Evolutionary conservation across 2,888 invertebrate genomes (phyloP).

Genomic region (Adela reaumurella): DNA sequence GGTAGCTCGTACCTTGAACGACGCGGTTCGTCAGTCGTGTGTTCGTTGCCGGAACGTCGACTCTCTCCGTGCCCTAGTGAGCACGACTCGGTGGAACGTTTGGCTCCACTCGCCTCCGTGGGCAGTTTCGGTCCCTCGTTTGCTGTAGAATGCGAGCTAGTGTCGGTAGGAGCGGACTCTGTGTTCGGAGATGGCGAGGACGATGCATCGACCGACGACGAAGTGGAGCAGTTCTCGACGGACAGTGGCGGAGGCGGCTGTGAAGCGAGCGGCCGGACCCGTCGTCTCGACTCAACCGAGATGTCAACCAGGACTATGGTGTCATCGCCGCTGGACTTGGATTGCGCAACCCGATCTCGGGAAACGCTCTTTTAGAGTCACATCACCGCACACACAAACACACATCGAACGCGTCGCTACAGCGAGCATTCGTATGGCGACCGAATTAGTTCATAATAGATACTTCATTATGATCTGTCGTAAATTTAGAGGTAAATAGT

Average conservation of each 20-base stretch:
- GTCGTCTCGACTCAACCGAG: slow-evolving; percentile 33
- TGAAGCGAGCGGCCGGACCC: slow-evolving; percentile 30
- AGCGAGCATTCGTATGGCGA: not conserved
- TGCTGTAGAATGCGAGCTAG: slow-evolving; percentile 67
- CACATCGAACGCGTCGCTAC: not conserved
- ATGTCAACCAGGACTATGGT: slow-evolving; percentile 22
- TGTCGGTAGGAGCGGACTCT: slow-evolving; percentile 72
- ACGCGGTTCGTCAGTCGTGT: slow-evolving; percentile 73
- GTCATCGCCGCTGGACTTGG: slow-evolving; percentile 22
- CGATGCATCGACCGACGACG: slow-evolving; percentile 73
- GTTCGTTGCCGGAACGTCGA: slow-evolving; percentile 75
- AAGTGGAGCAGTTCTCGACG: slow-evolving; percentile 79
- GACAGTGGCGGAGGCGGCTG: slow-evolving; percentile 65
- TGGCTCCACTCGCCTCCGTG: slow-evolving; percentile 77
- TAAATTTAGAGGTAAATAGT: slow-evolving; percentile 22
- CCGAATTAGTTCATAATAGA: not conserved
- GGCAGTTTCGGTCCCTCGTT: slow-evolving; percentile 72
- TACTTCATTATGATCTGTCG: not conserved
- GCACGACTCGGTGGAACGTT: slow-evolving; percentile 41
- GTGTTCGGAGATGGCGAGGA: slow-evolving; percentile 72
- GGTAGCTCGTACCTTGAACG: slow-evolving; percentile 81
- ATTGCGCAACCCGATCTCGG: slow-evolving; percentile 63
- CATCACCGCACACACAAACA: not conserved
- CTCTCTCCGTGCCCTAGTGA: slow-evolving; percentile 77
- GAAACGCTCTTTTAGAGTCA: slow-evolving; percentile 70